A percentile compares a stretch with the other conserved stretches of the same genome.
phyloP scores from a whole-genome alignment of 2,113 vertebrate genomes.

The Chionodraco myersi region DNA sequence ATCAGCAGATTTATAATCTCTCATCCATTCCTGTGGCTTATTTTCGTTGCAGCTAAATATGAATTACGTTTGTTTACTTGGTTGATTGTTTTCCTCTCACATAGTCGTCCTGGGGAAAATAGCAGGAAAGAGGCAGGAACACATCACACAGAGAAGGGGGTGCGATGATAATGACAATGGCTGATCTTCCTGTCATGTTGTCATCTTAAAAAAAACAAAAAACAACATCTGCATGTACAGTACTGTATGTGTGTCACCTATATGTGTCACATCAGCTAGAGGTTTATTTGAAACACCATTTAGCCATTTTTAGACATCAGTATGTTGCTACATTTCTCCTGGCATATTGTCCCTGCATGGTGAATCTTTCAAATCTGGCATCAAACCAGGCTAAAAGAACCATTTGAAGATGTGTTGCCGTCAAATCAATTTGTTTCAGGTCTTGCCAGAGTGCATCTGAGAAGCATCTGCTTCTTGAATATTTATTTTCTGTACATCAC shows the following conservation, averaged over 20 bases:
- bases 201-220: slow-evolving; percentile 9
- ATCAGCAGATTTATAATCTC: not conserved
- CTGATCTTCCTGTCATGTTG: slow-evolving; percentile 70
- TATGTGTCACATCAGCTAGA: not conserved
- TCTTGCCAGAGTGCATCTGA: slow-evolving; percentile 34
- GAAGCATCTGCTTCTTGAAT: slow-evolving; percentile 44
- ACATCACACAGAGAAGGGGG: slow-evolving; percentile 40
- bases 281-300: not conserved
- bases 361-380: slow-evolving; percentile 16
- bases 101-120: slow-evolving; percentile 5
- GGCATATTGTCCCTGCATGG: not conserved
- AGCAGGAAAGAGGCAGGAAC: slow-evolving; percentile 65
- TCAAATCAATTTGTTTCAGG: slow-evolving; percentile 39
- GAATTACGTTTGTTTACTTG: slow-evolving; percentile 7
- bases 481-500: slow-evolving; percentile 49
- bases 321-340: not conserved
- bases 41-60: not conserved
- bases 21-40: not conserved
- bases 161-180: slow-evolving; percentile 61
- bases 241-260: not conserved
- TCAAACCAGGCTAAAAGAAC: not conserved
- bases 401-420: slow-evolving; percentile 5
- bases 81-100: slow-evolving; percentile 13
- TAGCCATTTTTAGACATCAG: not conserved
- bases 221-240: slow-evolving; percentile 1